Conservation (phyloP, 2,113 vertebrate genomes). For the Nettapus auritus region DNA sequence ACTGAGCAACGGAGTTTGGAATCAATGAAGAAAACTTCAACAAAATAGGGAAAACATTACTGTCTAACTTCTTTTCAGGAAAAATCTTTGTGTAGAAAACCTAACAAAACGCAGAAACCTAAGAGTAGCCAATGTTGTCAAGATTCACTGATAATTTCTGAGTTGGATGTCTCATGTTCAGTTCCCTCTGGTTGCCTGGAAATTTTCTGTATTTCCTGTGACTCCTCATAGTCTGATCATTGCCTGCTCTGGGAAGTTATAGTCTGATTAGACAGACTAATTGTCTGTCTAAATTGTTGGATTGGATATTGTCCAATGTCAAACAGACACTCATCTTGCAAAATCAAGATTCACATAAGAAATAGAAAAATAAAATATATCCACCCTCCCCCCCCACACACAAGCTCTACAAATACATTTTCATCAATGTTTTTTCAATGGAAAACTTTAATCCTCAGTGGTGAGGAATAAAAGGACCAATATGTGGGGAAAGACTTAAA, state of each 20-base stretch:
- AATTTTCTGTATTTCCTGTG: neutral
- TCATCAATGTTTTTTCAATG: neutral
- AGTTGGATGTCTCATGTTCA: neutral
- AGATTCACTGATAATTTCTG: neutral
- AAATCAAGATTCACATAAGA: neutral
- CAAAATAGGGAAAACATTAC: neutral
- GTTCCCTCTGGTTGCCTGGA: neutral
- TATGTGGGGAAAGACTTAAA: neutral
- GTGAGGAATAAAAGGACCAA: neutral
- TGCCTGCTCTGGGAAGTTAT: neutral
- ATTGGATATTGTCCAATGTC: neutral
- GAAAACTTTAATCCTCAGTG: neutral
- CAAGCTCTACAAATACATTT: neutral
- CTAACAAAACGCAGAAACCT: neutral
- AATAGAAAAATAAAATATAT: fast-evolving
- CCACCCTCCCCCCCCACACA: fast-evolving
- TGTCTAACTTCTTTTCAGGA: neutral
- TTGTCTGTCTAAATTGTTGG: too few species aligned
- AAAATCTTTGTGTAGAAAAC: neutral
- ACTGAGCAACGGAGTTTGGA: neutral
- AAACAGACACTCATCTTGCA: neutral
- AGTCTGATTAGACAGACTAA: neutral
- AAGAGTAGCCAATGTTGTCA: neutral
- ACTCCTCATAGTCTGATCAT: neutral
- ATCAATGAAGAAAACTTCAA: neutral